Evolutionary conservation across 2,113 vertebrate species (phyloP).

Genomic region (Trematomus loennbergii): DNA sequence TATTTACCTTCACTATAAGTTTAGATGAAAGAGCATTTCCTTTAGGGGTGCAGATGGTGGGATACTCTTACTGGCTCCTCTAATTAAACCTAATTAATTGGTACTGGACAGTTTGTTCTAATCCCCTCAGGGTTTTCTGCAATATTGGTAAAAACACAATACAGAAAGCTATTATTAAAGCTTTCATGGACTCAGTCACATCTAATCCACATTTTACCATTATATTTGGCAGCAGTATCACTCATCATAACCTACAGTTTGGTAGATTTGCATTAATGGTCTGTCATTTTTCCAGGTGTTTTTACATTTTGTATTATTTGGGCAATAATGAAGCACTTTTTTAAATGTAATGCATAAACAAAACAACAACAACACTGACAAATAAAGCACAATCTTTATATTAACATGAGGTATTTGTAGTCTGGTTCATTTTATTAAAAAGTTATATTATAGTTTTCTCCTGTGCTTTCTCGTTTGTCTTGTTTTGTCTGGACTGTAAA

Average conservation of each 20-base stretch:
- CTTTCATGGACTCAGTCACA: conserved; percentile 46
- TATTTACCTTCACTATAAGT: conserved; percentile 44
- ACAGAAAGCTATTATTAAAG: conserved; percentile 54
- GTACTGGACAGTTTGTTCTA: conserved; percentile 64
- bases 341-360: not conserved
- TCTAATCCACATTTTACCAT: conserved; percentile 40
- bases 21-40: conserved; percentile 41
- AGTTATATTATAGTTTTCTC: not conserved
- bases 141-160: conserved; percentile 43
- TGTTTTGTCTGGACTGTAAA: not conserved
- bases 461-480: not conserved
- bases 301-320: not conserved
- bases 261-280: not conserved
- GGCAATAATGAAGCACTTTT: not conserved
- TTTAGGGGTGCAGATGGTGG: conserved; percentile 69
- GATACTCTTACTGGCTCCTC: conserved; percentile 51
- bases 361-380: not conserved
- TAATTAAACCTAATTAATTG: conserved; percentile 80
- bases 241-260: not conserved
- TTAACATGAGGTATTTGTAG: not conserved
- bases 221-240: not conserved
- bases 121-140: conserved; percentile 54
- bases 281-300: not conserved
- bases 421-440: not conserved
- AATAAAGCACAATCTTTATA: not conserved